Evolutionary conservation across 2,888 invertebrate species (phyloP), one percentile per base, ranked within the genome.

Genomic region (Corbicula japonica): DNA sequence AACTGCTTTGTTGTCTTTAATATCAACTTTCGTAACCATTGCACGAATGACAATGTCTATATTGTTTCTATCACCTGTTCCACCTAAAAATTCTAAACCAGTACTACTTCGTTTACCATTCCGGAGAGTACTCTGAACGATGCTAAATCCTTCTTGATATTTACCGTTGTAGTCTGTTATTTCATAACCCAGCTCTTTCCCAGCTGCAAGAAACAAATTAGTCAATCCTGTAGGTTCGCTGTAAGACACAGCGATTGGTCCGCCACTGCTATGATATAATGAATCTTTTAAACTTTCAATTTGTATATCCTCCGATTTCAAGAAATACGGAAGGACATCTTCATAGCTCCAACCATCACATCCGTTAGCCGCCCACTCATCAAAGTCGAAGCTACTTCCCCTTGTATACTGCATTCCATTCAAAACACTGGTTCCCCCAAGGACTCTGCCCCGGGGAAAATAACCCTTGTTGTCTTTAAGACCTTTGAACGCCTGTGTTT

Each of bases 341-440:
- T 95, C 93, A 97, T 98, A 92, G 2, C 96, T 95, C 98, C 98
- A 98, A 1, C 98, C 98, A 0, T 96, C 95, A 92, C 98, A 98
- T 0, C 98, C 98, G 38, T 96, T 94, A 0, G 95, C 95, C 50
- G 96, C 97, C 98, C 98, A 98, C 70, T 96, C 95, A 93, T 98
- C 97, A 92, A 95, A 98, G 93, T 98, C 98, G 1, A 96, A 94
- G 72, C 95, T 95, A 93, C 98, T 83, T 0, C 98, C 98, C 79
- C 98, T 94, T 18, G 97, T 96, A 94, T 98, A 98, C 32, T 54
- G 60, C 34, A 35, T 34, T 15, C 35, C 60, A 26, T 60, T 60
- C 1, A 60, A n/a, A 15, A 18, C 30, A 26, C 60, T 60, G 18
- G 60, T 60, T 2, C 60, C 60, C 12, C 35, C 60, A n/a, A 60